Conservation (phyloP, 2,888 invertebrate genomes). For the Argyresthia albistria region DNA sequence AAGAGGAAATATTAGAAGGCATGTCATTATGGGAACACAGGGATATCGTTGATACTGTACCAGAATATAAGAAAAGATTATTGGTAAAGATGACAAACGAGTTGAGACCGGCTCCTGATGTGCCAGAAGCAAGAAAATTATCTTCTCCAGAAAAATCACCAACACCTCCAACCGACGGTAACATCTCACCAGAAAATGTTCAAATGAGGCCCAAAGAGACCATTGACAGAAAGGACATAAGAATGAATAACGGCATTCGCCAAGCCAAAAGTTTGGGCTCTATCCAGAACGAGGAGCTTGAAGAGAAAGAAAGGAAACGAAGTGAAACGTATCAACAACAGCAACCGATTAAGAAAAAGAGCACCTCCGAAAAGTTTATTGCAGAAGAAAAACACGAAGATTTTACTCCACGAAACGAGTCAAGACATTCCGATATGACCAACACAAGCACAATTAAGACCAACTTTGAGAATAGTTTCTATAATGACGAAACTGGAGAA, state of each 20-base stretch:
- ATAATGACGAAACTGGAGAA: slow-evolving; percentile 76
- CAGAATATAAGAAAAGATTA: slow-evolving; percentile 64
- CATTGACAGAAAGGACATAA: slow-evolving; percentile 59
- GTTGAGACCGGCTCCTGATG: slow-evolving; percentile 50
- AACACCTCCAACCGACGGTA: not conserved
- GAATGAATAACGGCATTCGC: slow-evolving; percentile 50
- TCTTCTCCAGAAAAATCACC: slow-evolving; percentile 33
- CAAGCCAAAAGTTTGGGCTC: slow-evolving; percentile 63
- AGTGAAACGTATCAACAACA: slow-evolving; percentile 38
- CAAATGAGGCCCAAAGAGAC: slow-evolving; percentile 49
- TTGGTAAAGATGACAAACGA: slow-evolving; percentile 60
- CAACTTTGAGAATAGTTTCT: slow-evolving; percentile 77
- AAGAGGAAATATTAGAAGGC: slow-evolving; percentile 85
- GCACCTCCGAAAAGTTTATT: slow-evolving; percentile 56
- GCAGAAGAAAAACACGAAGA: slow-evolving; percentile 58
- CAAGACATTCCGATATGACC: slow-evolving; percentile 59
- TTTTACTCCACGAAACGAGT: slow-evolving; percentile 51
- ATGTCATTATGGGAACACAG: slow-evolving; percentile 91
- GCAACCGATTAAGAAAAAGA: slow-evolving; percentile 49
- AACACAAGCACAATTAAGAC: slow-evolving; percentile 68
- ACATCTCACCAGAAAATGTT: slow-evolving; percentile 26
- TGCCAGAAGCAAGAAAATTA: slow-evolving; percentile 42
- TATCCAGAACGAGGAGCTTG: slow-evolving; percentile 52
- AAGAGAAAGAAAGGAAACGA: slow-evolving; percentile 36
- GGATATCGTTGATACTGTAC: slow-evolving; percentile 82